Evolutionary conservation across 2,797 vertebrate species (phyloP).

Genomic region (Hephaestus fuliginosus): DNA sequence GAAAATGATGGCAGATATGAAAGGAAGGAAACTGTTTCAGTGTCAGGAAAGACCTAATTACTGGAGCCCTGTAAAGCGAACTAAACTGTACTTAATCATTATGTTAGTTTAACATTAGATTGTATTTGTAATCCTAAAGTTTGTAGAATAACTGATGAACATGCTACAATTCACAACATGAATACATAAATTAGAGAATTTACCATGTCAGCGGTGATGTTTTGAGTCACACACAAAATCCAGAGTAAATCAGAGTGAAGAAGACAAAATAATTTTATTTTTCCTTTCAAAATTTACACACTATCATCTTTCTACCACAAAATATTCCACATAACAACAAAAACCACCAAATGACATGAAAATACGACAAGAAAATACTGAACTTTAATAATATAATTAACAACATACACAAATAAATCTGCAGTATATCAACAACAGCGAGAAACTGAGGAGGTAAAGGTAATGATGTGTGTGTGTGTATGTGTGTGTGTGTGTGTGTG

Average conservation of each 20-base stretch:
- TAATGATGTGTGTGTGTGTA: not conserved
- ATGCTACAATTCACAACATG: not conserved
- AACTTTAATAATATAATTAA: slow-evolving; percentile 7
- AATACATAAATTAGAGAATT: not conserved
- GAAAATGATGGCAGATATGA: slow-evolving; percentile 30
- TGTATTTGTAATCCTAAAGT: not conserved
- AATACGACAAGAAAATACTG: slow-evolving; percentile 1
- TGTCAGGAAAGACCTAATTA: slow-evolving; percentile 62
- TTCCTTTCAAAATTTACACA: slow-evolving; percentile 23
- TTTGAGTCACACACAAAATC: not conserved
- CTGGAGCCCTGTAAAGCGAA: not conserved
- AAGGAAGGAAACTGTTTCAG: slow-evolving; percentile 65
- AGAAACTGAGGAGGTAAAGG: slow-evolving; percentile 15
- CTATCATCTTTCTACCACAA: not conserved
- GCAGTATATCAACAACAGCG: not conserved
- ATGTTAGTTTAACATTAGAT: not conserved
- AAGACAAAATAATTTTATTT: slow-evolving; percentile 25
- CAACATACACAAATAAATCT: slow-evolving; percentile 15
- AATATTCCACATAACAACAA: slow-evolving; percentile 11
- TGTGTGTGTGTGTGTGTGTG: not conserved
- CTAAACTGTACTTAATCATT: too few species aligned
- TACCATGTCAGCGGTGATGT: not conserved
- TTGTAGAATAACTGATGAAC: not conserved
- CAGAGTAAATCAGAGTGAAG: not conserved
- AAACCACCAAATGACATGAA: slow-evolving; percentile 14